Conservation (phyloP, 2,797 vertebrate species). For the Podarcis lilfordi region DNA sequence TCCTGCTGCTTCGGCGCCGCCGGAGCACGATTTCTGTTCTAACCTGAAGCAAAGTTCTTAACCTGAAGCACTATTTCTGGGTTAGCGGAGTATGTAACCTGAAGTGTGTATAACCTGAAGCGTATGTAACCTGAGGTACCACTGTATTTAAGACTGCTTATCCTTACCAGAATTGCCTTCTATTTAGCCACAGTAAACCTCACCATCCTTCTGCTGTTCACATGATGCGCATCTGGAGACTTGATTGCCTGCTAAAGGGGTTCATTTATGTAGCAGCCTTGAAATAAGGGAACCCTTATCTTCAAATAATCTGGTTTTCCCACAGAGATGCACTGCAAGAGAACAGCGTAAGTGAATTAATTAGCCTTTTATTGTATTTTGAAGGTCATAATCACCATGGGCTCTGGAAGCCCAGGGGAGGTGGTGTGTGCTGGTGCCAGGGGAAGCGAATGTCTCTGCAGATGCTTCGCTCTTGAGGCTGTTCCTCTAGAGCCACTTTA, state of each 20-base stretch:
- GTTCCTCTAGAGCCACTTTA: not conserved
- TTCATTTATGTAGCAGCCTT: not conserved
- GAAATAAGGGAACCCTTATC: not conserved
- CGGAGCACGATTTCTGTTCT: too few relatives aligned
- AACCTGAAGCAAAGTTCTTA: too few relatives aligned
- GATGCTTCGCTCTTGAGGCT: not conserved
- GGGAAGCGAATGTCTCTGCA: not conserved
- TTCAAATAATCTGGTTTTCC: conserved; percentile 27
- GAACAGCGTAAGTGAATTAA: conserved; percentile 28
- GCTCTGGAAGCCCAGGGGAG: not conserved
- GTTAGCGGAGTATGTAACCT: too few relatives aligned
- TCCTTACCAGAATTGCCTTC: not conserved
- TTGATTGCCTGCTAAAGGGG: not conserved
- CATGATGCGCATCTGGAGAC: not conserved
- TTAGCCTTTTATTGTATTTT: conserved; percentile 19
- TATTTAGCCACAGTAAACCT: not conserved
- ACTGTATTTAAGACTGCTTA: not conserved
- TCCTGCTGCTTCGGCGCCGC: too few relatives aligned
- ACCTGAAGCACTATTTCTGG: too few relatives aligned
- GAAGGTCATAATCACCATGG: not conserved
- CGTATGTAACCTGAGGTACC: too few relatives aligned
- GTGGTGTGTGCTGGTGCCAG: not conserved
- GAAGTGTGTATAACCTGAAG: too few relatives aligned
- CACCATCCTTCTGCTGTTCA: not conserved
- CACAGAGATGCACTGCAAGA: not conserved